These are phyloP conservation scores for Chiloscyllium plagiosum DNA, from an alignment of 2,113 vertebrate genomes.

Conservation along the genomic window DNA sequence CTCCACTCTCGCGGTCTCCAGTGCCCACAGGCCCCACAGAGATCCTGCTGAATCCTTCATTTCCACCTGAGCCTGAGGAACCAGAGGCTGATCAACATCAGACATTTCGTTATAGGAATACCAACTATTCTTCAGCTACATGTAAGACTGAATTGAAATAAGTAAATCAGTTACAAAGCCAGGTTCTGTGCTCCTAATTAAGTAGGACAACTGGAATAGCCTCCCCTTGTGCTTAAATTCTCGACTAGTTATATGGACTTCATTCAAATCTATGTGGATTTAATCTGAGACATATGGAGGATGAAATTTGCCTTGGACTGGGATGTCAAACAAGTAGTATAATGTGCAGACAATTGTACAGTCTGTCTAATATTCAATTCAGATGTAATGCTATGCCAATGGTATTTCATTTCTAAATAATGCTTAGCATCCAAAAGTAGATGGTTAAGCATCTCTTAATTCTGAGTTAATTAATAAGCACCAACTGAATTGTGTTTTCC, in stretches of 20 bases:
- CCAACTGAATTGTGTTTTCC: neutral
- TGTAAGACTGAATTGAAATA: constrained; percentile 58
- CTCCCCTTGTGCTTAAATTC: neutral
- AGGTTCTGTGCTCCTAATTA: neutral
- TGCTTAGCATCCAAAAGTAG: neutral
- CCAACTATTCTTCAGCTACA: constrained; percentile 82
- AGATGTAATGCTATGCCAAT: neutral
- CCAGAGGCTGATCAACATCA: constrained; percentile 81
- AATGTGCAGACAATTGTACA: neutral
- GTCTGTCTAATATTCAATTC: neutral
- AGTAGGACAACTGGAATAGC: neutral
- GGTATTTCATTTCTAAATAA: neutral
- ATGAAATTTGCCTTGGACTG: neutral
- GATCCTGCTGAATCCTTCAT: constrained; percentile 56
- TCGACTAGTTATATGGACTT: neutral
- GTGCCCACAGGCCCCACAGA: constrained; percentile 50
- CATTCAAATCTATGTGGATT: neutral
- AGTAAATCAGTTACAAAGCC: neutral
- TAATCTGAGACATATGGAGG: neutral
- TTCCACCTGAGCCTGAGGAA: constrained; percentile 74
- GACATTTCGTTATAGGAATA: constrained; percentile 70
- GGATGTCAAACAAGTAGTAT: neutral
- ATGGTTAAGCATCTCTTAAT: neutral
- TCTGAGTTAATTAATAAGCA: neutral
- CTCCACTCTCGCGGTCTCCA: neutral